Evolutionary conservation across 2,888 invertebrate genomes (phyloP).

Genomic region (Noctua janthe): DNA sequence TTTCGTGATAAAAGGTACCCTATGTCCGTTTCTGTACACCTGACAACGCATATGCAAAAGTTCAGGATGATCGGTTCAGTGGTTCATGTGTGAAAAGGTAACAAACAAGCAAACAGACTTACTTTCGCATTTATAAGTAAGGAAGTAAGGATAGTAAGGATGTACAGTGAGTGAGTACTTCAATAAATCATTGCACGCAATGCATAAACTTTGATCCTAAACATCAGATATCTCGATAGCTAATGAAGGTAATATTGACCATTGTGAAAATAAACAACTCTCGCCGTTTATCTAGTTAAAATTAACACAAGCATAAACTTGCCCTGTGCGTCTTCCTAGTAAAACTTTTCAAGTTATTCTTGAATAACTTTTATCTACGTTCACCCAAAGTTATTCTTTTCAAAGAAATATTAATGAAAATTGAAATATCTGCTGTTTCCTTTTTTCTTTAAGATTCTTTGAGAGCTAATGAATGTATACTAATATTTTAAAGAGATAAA

Average conservation of each 20-base stretch:
- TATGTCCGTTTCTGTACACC: no score
- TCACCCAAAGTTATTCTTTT: conserved; percentile 30
- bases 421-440: conserved; percentile 8
- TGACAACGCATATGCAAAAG: no score
- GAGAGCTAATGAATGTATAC: conserved; percentile 15
- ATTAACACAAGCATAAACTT: conserved; percentile 27
- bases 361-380: conserved; percentile 28
- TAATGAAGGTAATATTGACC: conserved; percentile 43
- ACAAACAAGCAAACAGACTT: no score
- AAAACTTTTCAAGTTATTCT: conserved; percentile 37
- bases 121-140: no score
- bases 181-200: conserved; percentile 5
- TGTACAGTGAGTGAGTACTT: neutral
- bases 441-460: conserved; percentile 30
- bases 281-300: conserved; percentile 6
- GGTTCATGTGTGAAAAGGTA: no score
- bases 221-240: conserved; percentile 8
- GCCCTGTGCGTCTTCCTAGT: conserved; percentile 11
- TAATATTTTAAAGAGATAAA: no score
- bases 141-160: no score
- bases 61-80: no score
- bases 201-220: conserved; percentile 2
- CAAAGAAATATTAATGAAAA: conserved; percentile 25
- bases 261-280: conserved; percentile 22
- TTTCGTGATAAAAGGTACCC: no score